Conservation (phyloP, 2,113 vertebrate genomes). For the Mohoua ochrocephala region DNA sequence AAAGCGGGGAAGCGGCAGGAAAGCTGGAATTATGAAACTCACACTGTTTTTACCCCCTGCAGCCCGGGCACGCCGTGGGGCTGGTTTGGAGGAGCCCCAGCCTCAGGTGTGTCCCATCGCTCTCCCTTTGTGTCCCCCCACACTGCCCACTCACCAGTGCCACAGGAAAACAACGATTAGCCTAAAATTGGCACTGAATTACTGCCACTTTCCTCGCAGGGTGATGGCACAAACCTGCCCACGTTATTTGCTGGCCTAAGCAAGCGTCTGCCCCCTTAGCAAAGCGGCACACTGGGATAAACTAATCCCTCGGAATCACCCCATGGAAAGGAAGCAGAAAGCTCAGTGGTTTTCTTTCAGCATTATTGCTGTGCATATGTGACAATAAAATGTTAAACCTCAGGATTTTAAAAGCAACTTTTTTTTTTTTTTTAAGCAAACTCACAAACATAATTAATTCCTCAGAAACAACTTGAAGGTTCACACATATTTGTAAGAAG, state of each 20-base stretch:
- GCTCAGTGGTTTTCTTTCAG: background rate
- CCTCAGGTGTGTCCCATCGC: background rate
- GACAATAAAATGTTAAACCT: background rate
- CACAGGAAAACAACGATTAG: background rate
- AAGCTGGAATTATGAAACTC: background rate
- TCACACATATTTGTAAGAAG: background rate
- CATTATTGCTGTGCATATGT: background rate
- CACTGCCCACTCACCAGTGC: background rate
- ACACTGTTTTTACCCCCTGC: background rate
- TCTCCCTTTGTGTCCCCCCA: background rate
- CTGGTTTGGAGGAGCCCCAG: background rate
- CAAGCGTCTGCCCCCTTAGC: background rate
- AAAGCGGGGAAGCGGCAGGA: constrained; percentile 9
- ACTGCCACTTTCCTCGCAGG: background rate
- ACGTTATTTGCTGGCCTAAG: constrained; percentile 22
- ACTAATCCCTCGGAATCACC: background rate
- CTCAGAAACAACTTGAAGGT: background rate
- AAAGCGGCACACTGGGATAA: background rate
- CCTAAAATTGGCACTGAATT: background rate
- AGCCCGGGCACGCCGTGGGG: background rate
- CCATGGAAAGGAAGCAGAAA: background rate
- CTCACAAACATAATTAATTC: background rate
- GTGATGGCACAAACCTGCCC: background rate
- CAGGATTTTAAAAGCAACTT: background rate
- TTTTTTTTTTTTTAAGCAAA: background rate